Conservation (phyloP, 2,113 vertebrate species). For the Penelope pileata region DNA sequence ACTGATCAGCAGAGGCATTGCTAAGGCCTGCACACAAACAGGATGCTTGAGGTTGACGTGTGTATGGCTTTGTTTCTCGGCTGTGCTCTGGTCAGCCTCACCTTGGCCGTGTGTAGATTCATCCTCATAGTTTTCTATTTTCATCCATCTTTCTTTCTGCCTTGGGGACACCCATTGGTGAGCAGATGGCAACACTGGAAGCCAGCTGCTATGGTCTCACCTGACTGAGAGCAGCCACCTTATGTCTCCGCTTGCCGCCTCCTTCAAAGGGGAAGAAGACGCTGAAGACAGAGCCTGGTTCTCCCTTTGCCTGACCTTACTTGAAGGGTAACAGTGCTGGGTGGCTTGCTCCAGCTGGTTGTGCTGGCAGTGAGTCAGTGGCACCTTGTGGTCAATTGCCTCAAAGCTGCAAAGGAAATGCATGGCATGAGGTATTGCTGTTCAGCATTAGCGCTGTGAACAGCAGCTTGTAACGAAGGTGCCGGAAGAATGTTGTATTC, state of each 20-base stretch:
- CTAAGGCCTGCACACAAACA: neutral
- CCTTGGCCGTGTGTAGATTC: neutral
- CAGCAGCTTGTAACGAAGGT: conserved; percentile 6
- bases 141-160: neutral
- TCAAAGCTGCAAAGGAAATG: neutral
- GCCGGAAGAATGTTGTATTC: fast-evolving
- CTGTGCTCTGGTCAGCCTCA: neutral
- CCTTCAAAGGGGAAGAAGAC: neutral
- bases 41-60: neutral
- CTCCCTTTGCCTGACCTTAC: neutral
- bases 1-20: neutral
- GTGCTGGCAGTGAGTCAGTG: neutral
- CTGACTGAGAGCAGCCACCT: neutral
- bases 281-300: neutral
- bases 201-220: neutral
- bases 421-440: neutral
- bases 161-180: neutral
- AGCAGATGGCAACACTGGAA: neutral
- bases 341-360: neutral
- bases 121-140: neutral
- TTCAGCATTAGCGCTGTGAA: neutral
- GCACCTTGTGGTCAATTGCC: neutral
- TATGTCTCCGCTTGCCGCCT: neutral
- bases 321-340: neutral
- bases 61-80: neutral